Evolutionary conservation across 2,888 invertebrate species (phyloP).

Genomic region (Leptinotarsa juncta): DNA sequence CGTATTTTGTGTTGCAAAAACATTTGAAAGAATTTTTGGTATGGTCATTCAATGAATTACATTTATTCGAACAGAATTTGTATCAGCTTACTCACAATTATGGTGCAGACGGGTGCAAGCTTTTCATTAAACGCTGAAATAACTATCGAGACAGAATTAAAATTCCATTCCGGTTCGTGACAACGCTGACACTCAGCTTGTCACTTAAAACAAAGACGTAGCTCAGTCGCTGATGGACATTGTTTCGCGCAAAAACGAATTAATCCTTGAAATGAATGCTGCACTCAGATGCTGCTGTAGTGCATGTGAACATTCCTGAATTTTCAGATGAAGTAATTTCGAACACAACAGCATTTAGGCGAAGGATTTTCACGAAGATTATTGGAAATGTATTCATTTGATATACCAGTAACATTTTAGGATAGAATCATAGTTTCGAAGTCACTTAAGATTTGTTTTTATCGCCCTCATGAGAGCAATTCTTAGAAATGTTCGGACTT

Average conservation of each 20-base stretch:
- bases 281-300: neutral
- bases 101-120: conserved; percentile 1
- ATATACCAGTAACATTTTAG: no score
- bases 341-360: neutral
- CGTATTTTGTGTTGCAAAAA: no score
- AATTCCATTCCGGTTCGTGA: conserved; percentile 9
- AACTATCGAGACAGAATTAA: conserved; percentile 16
- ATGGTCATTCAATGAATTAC: no score
- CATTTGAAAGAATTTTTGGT: no score
- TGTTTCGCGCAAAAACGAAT: neutral
- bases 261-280: neutral
- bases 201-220: conserved; percentile 7
- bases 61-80: neutral
- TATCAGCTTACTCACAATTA: neutral
- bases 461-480: no score
- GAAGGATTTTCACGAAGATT: no score
- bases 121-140: conserved; percentile 1
- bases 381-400: no score
- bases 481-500: no score
- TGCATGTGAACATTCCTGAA: neutral
- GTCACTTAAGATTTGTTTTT: no score
- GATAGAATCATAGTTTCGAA: no score
- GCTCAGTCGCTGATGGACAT: conserved; percentile 7
- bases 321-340: neutral
- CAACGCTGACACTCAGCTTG: conserved; percentile 8